Base-by-base conservation (phyloP, 1,140 invertebrate genomes). In the Marisa cornuarietis region DNA sequence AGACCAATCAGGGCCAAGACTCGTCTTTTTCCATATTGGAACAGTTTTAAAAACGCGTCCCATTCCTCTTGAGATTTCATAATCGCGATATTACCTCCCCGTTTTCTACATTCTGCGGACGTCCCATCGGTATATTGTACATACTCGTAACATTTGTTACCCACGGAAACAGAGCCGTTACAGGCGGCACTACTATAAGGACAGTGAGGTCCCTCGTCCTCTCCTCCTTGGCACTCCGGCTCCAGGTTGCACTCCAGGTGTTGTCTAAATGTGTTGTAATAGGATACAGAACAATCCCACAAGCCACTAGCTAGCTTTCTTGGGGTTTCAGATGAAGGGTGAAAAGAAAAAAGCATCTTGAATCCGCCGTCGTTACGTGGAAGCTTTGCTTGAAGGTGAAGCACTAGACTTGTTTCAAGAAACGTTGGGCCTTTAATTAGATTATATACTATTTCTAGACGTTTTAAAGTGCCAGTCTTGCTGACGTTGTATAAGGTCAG, bases 161-260 rank as follows among this genome's bases (percentile, higher is more conserved):
- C 24, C 14, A 66, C 74, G 24, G 62, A 58, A 3, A 76, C 42
- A 20, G 24, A 63, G 5, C 74, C 74, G 22, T 76, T 66, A 51
- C 74, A 76, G 22, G 61, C 74, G 13, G 26, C 20, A 65, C 26
- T 65, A 61, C 74, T 76, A 31, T 63, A 76, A 18, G 74, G 74
- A 76, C 74, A 76, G 62, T 76, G 74, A 20, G 52, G 20, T 11
- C 74, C 74, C 22, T 76, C 74, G 31, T 76, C 74, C 62, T 76
- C 74, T 11, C 61, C 26, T 10, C 74, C 61, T 14, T 18, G 61
- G 42, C 74, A 76, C 62, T 76, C 26, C 22, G 24, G 74, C 26
- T 31, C 24, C 61, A 65, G 20, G 51, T 76, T 76, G 20, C 74
- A 76, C 18, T 76, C n/a, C 11, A 76, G 49, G 74, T 76, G 74